Conservation (phyloP, 2,113 vertebrate species). For the Microcebus jonahi region DNA sequence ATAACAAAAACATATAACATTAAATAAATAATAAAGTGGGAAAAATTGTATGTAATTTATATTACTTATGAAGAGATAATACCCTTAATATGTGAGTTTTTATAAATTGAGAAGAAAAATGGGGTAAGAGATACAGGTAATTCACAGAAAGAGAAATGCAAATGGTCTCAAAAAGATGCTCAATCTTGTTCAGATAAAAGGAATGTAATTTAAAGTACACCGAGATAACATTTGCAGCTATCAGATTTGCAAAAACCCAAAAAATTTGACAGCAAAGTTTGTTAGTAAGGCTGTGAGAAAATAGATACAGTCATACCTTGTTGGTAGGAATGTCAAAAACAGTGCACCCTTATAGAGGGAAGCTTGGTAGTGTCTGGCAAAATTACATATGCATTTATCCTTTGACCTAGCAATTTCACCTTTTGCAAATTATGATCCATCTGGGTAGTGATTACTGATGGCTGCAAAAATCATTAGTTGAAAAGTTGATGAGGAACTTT, state of each 20-base stretch:
- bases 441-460: not conserved
- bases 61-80: not conserved
- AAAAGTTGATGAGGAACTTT: not conserved
- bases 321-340: not conserved
- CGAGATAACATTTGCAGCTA: not conserved
- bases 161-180: not conserved
- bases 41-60: not conserved
- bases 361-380: not conserved
- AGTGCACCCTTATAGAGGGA: not conserved
- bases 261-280: not conserved
- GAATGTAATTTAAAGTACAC: not conserved
- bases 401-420: not conserved
- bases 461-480: not conserved
- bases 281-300: not conserved
- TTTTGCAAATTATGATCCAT: not conserved
- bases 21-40: conserved; percentile 1
- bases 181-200: not conserved
- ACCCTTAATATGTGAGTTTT: not conserved
- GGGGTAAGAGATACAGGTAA: not conserved
- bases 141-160: conserved; percentile 23
- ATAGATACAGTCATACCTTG: not conserved
- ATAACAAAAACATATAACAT: not conserved
- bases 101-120: conserved; percentile 22
- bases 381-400: not conserved
- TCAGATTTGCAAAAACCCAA: not conserved